Evolutionary conservation across 53 echinoderm and acorn worm species (phyloP).

Genomic region (Arbacia lixula): DNA sequence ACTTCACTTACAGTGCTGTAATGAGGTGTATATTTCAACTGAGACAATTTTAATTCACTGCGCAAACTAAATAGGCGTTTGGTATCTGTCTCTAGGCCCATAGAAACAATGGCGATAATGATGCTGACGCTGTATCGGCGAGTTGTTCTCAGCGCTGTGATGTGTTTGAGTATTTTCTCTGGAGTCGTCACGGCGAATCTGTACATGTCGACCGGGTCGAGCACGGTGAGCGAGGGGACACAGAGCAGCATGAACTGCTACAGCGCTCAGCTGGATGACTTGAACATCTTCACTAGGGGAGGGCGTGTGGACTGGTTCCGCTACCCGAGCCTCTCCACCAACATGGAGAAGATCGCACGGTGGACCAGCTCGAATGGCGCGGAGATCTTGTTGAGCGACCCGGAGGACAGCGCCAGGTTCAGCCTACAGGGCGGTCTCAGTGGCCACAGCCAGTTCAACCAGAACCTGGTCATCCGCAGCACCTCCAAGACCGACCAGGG

Average conservation of each 20-base stretch:
- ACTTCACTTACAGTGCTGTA: too few species aligned
- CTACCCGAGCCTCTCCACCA: constrained; percentile 1
- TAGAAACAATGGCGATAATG: too few species aligned
- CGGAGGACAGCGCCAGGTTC: constrained; percentile 7
- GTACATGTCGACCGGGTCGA: constrained; percentile 10
- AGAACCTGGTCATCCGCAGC: constrained; percentile 28
- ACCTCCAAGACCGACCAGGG: constrained; percentile 42
- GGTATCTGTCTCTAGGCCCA: too few species aligned
- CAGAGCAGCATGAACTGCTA: constrained; percentile 4
- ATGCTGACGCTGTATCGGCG: too few species aligned
- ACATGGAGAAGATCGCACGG: constrained; percentile 11
- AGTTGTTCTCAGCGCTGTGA: too few species aligned
- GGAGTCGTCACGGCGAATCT: background rate
- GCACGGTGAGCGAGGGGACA: constrained; percentile 35
- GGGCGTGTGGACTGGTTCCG: constrained; percentile 27
- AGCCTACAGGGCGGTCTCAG: constrained; percentile 3
- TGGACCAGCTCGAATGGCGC: constrained; percentile 5
- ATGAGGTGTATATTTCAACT: too few species aligned
- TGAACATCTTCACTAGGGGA: constrained; percentile 41
- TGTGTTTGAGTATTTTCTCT: too few species aligned
- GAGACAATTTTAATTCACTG: too few species aligned
- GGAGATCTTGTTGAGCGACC: background rate
- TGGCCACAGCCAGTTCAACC: background rate
- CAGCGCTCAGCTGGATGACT: background rate
- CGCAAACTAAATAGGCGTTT: too few species aligned